Evolutionary conservation across 2,797 vertebrate species (phyloP), one percentile per base, ranked within the genome.

Genomic region (Sebastes steindachneri): DNA sequence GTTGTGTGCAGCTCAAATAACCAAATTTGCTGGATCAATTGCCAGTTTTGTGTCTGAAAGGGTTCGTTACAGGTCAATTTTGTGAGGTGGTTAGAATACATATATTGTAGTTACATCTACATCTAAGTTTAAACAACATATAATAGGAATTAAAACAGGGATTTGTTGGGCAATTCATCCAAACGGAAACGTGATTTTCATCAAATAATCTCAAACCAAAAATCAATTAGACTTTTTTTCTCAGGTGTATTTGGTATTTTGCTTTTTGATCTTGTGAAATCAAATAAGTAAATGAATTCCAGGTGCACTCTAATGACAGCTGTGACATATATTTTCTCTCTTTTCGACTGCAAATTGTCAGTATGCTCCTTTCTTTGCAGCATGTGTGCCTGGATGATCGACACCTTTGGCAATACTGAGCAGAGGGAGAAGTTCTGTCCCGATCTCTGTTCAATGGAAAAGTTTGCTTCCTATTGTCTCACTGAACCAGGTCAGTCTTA

Each of bases 331-430:
- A n/a, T 73, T 68, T 75, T 35, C 4, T 29, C 7, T 59, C 11
- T 7, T 31, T 31, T 51, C 17, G 21, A n/a, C 14, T 26, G 9
- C 25, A 41, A 2, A n/a, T 58, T 33, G 12, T 7, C 26, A 19
- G 17, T 69, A 0, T 62, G 6, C 37, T 77, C 57, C 4, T 79
- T 29, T 75, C 19, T 83, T 77, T 88, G 80, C 94, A 99, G 99
- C 92, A 99, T 99, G 98, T 99, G 98, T 73, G 96, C 86, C 80
- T 99, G 98, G 99, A 99, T 99, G 96, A 98, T 99, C 0, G 98
- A 99, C 92, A 96, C 95, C 6, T 99, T 98, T 80, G 99, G 98
- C 58, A 97, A 79, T 0, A 84, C 95, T 9, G 96, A 97, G 54
- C 98, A 97, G 94, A 96, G 98, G 78, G 95, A 82, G 83, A 96